Conservation (phyloP, 2,113 vertebrate species). For the Gorsachius goisagi region DNA sequence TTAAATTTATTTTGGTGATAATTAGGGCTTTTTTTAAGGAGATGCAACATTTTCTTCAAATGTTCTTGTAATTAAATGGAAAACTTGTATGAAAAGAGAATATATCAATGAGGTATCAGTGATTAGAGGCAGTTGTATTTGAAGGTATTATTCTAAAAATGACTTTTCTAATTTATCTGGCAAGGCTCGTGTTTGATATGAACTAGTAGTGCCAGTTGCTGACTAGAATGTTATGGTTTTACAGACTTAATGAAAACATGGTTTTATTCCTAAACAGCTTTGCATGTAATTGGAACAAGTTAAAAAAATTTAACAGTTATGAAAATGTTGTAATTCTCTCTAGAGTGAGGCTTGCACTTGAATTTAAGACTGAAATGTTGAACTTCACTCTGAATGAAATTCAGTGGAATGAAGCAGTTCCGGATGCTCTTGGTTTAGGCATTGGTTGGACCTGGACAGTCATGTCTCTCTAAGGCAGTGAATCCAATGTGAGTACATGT, state of each 20-base stretch:
- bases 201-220: not conserved
- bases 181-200: accelerated
- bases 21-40: not conserved
- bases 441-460: not conserved
- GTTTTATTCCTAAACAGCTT: not conserved
- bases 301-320: not conserved
- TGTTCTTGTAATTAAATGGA: not conserved
- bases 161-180: not conserved
- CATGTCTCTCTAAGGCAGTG: not conserved
- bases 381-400: not conserved
- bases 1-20: not conserved
- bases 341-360: not conserved
- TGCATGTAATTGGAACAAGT: not conserved
- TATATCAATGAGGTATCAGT: not conserved
- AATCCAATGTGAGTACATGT: not conserved
- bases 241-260: not conserved
- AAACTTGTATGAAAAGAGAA: not conserved
- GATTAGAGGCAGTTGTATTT: not conserved
- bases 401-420: not conserved
- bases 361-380: not conserved
- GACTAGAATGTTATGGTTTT: not conserved
- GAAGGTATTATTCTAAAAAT: not conserved
- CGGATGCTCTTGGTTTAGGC: not conserved
- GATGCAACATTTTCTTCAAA: not conserved
- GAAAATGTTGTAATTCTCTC: not conserved